phyloP scores from a whole-genome alignment of 1,140 invertebrate species.

The Listronotus bonariensis region DNA sequence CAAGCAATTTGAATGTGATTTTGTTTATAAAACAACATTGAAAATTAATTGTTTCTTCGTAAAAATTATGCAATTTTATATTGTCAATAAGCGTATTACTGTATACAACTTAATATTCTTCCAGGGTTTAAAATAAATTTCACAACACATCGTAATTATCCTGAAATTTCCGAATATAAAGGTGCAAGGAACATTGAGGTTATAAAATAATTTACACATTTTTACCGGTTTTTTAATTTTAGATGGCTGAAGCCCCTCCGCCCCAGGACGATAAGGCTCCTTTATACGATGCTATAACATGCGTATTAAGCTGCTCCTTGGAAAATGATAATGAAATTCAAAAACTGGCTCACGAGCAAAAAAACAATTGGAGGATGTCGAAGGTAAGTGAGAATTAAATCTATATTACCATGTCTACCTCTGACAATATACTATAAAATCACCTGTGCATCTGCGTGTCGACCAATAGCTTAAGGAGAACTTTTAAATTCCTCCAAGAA shows the following conservation, averaged over 20 bases:
- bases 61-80: no score
- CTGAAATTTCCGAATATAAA: no score
- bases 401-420: not conserved
- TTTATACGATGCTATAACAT: constrained; percentile 18
- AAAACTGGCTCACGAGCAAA: constrained; percentile 10
- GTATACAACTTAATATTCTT: no score
- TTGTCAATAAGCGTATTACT: no score
- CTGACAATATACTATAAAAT: not conserved
- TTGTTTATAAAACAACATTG: no score
- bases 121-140: no score
- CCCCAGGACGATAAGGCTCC: not conserved
- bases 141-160: no score
- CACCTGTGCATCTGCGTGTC: not conserved
- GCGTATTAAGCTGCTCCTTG: constrained; percentile 21
- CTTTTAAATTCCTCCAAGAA: no score
- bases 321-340: constrained; percentile 12
- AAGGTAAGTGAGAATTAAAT: constrained; percentile 13
- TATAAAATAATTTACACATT: not conserved
- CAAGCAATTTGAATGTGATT: no score
- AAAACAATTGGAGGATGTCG: constrained; percentile 19
- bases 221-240: constrained; percentile 2
- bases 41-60: no score
- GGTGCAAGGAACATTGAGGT: no score
- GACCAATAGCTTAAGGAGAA: not conserved
- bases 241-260: not conserved